Evolutionary conservation across 2,797 vertebrate genomes (phyloP), one percentile per base, ranked within the genome.

Genomic region (Smutsia temminckii): DNA sequence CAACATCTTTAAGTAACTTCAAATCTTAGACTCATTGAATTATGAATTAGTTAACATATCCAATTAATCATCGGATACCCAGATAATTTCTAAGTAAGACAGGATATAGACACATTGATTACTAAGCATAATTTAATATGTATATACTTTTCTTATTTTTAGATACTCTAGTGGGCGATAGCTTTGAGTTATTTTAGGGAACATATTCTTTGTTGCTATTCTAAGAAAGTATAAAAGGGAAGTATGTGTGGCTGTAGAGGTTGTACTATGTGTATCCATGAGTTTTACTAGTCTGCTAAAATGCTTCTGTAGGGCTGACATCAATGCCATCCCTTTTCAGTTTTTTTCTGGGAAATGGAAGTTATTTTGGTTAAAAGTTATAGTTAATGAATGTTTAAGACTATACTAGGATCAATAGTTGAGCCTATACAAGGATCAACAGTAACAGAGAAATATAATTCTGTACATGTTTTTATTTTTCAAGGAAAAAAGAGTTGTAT

Each of bases 271-370:
- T 42, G 78, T 6, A 6, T 27, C 34, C 13, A 42, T 16, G 34
- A 78, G 25, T 25, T 63, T 83, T 81, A n/a, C 59, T 34, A 25
- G 37, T 78, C 29, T 63, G 18, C 27, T 42, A 91, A 74, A 79
- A 46, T 72, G 72, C 14, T 71, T 83, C 25, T 6, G 8, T 27
- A 63, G 83, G 63, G 29, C 42, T 75, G 34, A 37, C 25, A 80
- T 49, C 25, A 37, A 53, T 27, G 18, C 14, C 63, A 18, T 34
- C 18, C 16, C 59, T 2, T 46, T 46, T 75, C 11, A 3, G 3
- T 91, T 93, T 51, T 46, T 80, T 27, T 55, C n/a, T n/a, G 55
- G 80, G 80, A 95, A 87, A 69, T 23, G 40, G 11, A 88, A 93
- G 37, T 40, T 95, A 81, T n/a, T 90, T 81, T 51, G 25, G 32